Base-by-base conservation (phyloP, 2,888 invertebrate genomes). In the Erebia aethiops region DNA sequence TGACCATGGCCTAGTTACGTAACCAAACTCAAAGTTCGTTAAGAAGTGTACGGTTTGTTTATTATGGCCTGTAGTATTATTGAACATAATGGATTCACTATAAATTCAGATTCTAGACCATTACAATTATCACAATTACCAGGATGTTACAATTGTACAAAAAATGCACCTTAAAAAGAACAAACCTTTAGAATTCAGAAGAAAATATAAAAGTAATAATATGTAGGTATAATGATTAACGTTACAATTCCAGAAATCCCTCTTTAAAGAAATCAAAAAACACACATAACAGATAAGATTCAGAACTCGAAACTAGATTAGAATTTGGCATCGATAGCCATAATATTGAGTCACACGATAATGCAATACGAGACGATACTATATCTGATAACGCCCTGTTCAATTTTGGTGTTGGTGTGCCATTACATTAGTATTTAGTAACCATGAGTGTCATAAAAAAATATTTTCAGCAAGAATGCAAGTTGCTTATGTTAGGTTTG, bases 391-490 rank as follows among this genome's bases (percentile, higher is more conserved):
- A 76, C 70, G 14, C 43, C 16, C n/a, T 68, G 68, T 71, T 71
- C 67, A 69, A 70, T 70, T 63, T 64, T 67, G 43, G 43, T 67
- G 18, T 64, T 60, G 66, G 51, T 61, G 69, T 51, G 41, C 49
- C 61, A 49, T 52, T 26, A 52, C 16, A 52, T 52, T n/a, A 51
- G 51, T 2, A 21, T 21, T 21, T 43, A 65, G 69, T 43, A 62
- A 79, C 78, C 70, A 92, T 92, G 92, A 85, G 84, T 83, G 87
- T 79, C 41, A 71, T 90, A 41, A 90, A 86, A 75, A 79, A 79
- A 14, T 93, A 90, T 83, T 90, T 89, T 72, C 86, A 83, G 76
- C 79, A 87, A 74, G 90, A 93, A 79, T 79, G 79, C 10, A 82
- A 85, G 67, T 78, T 80, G 73, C 79, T 78, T 54, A 90, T 87